Evolutionary conservation across 2,113 vertebrate species (phyloP), one percentile per base, ranked within the genome.

Genomic region (Puffinus mauretanicus): DNA sequence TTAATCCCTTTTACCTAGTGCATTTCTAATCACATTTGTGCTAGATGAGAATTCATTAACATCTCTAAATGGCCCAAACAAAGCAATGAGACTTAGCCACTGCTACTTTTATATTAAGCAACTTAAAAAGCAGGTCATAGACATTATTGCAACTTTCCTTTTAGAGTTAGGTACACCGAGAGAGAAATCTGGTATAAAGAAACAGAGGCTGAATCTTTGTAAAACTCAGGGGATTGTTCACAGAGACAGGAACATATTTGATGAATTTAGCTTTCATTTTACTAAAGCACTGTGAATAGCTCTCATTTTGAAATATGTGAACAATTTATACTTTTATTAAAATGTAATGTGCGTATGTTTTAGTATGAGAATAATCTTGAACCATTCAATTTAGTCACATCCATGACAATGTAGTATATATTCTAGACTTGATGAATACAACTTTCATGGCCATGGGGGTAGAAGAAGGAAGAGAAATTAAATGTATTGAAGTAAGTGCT

Each of bases 11-110:
- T 98, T 93, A 97, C 92, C 89, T 75, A 91, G 91, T 91, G 92
- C 65, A 94, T 97, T 98, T 95, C 95, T 98, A 98, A 97, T 96
- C 96, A 94, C 73, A 95, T 95, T 97, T 96, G 66, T 94, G 90
- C 82, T 96, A 93, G 73, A 94, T 96, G 58, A 96, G 90, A 97
- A 96, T 94, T 95, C 93, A 96, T 97, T 97, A 97, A 51, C 51
- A 95, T 87, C 66, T 94, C 60, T 94, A 90, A 97, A 92, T 52
- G 83, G 54, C 66, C 81, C 49, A 91, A 60, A 86, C 89, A 97
- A 96, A 97, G 77, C 73, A 92, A 90, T 72, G 77, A 96, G 87
- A 72, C 84, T 93, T 92, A 64, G 69, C 52, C 46, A 69, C 51
- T 38, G 44, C 46, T 92, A 84, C 57, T 84, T 91, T 82, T 84